Base-by-base conservation (phyloP, 2,113 vertebrate species). In the Hylia prasina region DNA sequence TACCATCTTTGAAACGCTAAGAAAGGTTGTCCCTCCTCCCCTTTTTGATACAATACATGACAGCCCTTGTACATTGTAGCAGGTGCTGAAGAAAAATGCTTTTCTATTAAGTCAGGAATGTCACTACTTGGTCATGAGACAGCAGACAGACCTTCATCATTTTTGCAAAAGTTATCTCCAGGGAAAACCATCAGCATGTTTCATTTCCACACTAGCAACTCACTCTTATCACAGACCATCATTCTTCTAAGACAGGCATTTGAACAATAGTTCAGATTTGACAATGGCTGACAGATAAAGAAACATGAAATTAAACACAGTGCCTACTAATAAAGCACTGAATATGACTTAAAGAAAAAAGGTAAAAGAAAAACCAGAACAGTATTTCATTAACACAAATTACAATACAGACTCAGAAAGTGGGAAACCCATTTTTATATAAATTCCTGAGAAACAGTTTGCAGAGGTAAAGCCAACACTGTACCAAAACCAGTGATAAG, bases 31-130 rank as follows among this genome's bases (percentile, higher is more conserved):
- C 75, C 39, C 64, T 66, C 73, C 89, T 90, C 33, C 33, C n/a
- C 56, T 66, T 94, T 96, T 90, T 91, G 83, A 77, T 89, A 51
- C 60, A 86, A 48, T 54, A 92, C 30, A n/a, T 91, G 95, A 96
- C 97, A 98, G 85, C 63, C 72, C 92, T 88, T 95, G 30, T 28
- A 89, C 7, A 44, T 30, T 57, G 58, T 30, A 95, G 93, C 97
- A 97, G 96, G 73, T 96, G 94, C 87, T 53, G 82, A 91, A 97
- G 97, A 97, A 92, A 97, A 98, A 97, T 81, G 93, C 57, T 89
- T 93, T 96, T 87, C 93, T 97, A 92, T 95, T 96, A 95, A 97
- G 93, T 89, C 84, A 91, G 92, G 85, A 93, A 92, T 63, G 90
- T 93, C 93, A 95, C 94, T 91, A 45, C 71, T 85, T 90, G 68